Conservation (phyloP, 2,113 vertebrate species). For the Neogobius melanostomus region DNA sequence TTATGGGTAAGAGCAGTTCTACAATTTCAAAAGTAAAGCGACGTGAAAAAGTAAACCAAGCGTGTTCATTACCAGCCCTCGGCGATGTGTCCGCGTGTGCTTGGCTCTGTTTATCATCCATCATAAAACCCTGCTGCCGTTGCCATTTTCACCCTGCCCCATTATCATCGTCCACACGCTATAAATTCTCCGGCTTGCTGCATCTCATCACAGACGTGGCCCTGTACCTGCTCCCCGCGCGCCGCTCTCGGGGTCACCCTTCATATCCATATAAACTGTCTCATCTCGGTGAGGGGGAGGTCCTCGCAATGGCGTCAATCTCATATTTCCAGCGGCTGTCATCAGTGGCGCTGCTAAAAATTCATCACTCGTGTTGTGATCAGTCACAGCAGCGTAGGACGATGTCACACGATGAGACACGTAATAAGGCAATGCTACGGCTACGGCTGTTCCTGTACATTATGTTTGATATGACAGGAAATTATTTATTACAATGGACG, state of each 20-base stretch:
- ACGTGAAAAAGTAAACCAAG: too few species aligned
- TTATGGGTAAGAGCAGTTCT: too few species aligned
- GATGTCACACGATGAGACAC: background rate
- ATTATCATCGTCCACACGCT: constrained; percentile 54
- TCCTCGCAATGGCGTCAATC: constrained; percentile 14
- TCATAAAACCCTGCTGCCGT: constrained; percentile 45
- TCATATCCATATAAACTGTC: constrained; percentile 51
- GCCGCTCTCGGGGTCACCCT: constrained; percentile 31
- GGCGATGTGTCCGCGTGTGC: constrained; percentile 19
- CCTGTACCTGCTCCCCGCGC: constrained; percentile 26
- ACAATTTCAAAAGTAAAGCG: too few species aligned
- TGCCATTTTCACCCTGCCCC: constrained; percentile 44
- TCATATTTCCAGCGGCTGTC: constrained; percentile 8
- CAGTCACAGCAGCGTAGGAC: background rate
- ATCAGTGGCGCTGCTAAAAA: constrained; percentile 9
- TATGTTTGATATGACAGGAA: too few species aligned
- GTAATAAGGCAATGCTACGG: background rate
- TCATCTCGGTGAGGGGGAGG: constrained; percentile 26
- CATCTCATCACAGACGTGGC: constrained; percentile 59
- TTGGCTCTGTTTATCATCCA: constrained; percentile 45
- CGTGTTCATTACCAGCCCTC: background rate
- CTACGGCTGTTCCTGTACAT: background rate
- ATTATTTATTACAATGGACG: too few species aligned
- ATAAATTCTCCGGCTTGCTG: constrained; percentile 41
- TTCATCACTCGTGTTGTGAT: constrained; percentile 4